Conservation (phyloP, 2,797 vertebrate genomes). For the Leuciscus waleckii region DNA sequence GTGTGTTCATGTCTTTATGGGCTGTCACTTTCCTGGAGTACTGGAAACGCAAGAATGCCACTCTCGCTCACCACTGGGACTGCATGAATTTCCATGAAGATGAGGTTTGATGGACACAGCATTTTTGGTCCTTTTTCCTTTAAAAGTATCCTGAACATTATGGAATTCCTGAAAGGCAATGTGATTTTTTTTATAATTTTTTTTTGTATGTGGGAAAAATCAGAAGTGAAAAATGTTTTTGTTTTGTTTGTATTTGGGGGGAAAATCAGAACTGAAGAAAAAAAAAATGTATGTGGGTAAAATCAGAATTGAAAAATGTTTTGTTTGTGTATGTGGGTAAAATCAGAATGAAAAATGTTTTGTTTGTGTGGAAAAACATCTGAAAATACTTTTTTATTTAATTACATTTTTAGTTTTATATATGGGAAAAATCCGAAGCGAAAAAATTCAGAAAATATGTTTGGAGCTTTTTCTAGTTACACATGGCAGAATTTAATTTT, state of each 20-base stretch:
- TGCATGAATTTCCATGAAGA: slow-evolving; percentile 85
- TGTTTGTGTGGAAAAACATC: neutral
- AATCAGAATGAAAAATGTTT: neutral
- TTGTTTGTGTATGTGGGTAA: neutral
- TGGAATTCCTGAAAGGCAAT: neutral
- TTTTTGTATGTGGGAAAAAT: neutral
- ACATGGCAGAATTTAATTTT: too few relatives aligned
- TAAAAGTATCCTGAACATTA: neutral
- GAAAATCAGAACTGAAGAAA: neutral
- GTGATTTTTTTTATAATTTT: too few relatives aligned
- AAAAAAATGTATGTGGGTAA: too few relatives aligned
- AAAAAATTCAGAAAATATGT: neutral
- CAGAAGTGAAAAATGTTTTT: neutral
- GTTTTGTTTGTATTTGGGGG: too few relatives aligned
- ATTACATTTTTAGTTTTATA: neutral
- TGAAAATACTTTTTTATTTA: too few relatives aligned
- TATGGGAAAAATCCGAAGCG: neutral
- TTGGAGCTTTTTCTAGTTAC: neutral
- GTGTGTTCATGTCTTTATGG: slow-evolving; percentile 87
- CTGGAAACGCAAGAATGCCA: slow-evolving; percentile 84
- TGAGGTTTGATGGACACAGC: slow-evolving; percentile 67
- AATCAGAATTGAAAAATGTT: neutral
- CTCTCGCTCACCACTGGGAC: slow-evolving; percentile 83
- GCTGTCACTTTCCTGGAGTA: slow-evolving; percentile 84
- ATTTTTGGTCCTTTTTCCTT: neutral